These are phyloP conservation scores for Heliothis subflexa DNA, from an alignment of 1,140 invertebrate species.

Conservation along the genomic window DNA sequence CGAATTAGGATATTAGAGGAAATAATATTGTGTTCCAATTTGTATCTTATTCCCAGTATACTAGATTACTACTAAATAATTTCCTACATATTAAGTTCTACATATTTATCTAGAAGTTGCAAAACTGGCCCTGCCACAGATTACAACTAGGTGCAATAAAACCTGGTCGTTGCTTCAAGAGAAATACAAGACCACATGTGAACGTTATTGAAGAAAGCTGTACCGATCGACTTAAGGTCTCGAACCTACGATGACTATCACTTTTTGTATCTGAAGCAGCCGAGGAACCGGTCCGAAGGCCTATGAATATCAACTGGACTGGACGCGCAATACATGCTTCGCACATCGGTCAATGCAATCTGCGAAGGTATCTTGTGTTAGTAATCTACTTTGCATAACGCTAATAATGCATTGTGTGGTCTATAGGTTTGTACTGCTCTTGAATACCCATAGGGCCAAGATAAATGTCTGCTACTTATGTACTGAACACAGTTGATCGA, in stretches of 20 bases:
- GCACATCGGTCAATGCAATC: slow-evolving; percentile 30
- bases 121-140: too few relatives aligned
- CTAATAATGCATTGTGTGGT: slow-evolving; percentile 10
- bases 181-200: slow-evolving; percentile 23
- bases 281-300: slow-evolving; percentile 59
- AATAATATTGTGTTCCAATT: too few relatives aligned
- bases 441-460: not conserved
- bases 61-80: too few relatives aligned
- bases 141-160: slow-evolving; percentile 2
- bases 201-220: slow-evolving; percentile 46
- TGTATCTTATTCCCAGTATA: too few relatives aligned
- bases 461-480: too few relatives aligned
- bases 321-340: slow-evolving; percentile 3
- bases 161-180: slow-evolving; percentile 24
- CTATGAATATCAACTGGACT: slow-evolving; percentile 47
- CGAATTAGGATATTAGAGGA: too few relatives aligned
- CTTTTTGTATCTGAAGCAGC: slow-evolving; percentile 60
- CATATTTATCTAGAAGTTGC: too few relatives aligned
- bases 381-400: not conserved
- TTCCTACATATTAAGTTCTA: too few relatives aligned
- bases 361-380: not conserved
- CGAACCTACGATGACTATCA: slow-evolving; percentile 63
- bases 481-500: not conserved
- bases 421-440: not conserved
- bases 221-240: slow-evolving; percentile 57